Conservation (phyloP, 53 echinoderm and acorn worm genomes). For the Holothuria scabra region DNA sequence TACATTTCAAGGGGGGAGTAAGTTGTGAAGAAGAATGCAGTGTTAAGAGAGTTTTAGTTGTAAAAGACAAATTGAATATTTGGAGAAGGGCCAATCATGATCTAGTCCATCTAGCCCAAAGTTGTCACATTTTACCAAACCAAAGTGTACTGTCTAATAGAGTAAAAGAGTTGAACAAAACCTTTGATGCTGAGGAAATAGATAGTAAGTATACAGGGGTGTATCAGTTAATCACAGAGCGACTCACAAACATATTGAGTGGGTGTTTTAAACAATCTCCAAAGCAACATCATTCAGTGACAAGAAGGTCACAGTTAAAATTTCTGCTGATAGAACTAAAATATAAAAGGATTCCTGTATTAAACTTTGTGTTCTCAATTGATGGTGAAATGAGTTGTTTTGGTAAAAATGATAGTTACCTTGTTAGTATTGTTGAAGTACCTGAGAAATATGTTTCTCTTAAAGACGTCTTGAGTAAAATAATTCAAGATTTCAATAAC, state of each 20-base stretch:
- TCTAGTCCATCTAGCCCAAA: slow-evolving; percentile 2
- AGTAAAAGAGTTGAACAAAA: neutral
- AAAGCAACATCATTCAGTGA: neutral
- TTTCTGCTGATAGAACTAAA: slow-evolving; percentile 11
- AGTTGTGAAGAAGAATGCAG: neutral
- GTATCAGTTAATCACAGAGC: neutral
- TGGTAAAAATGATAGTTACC: slow-evolving; percentile 2
- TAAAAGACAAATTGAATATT: slow-evolving; percentile 10
- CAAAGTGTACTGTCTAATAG: neutral
- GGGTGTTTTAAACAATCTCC: neutral
- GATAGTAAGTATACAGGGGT: neutral
- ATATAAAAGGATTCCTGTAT: neutral
- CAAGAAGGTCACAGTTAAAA: neutral
- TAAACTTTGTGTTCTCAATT: slow-evolving; percentile 11
- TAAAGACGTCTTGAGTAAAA: neutral
- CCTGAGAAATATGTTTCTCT: neutral
- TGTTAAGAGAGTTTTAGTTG: neutral
- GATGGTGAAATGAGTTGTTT: neutral
- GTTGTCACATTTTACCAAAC: slow-evolving; percentile 8
- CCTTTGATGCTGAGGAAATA: neutral
- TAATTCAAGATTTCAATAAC: neutral
- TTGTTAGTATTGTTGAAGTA: neutral
- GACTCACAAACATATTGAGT: neutral
- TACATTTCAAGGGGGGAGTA: neutral
- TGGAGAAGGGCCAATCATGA: slow-evolving; percentile 8